These are phyloP conservation scores for Thamnophis sirtalis DNA, from an alignment of 2,113 vertebrate genomes.

Conservation along the genomic window DNA sequence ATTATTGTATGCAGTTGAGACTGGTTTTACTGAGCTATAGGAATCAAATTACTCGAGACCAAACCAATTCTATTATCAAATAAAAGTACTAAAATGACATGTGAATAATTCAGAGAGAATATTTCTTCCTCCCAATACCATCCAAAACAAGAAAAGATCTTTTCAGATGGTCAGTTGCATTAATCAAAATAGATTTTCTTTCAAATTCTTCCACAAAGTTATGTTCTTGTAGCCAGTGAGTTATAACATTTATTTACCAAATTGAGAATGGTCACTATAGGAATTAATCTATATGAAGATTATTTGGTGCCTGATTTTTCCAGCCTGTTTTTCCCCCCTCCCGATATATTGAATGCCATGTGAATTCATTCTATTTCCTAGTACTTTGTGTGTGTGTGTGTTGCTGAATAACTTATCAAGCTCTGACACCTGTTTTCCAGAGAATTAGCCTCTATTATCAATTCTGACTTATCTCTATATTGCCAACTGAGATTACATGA, in stretches of 20 bases:
- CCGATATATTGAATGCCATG: constrained; percentile 9
- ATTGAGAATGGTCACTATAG: constrained; percentile 5
- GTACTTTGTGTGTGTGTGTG: constrained; percentile 7
- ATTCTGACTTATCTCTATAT: constrained; percentile 12
- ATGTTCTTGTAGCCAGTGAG: background rate
- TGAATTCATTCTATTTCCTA: constrained; percentile 21
- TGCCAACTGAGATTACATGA: constrained; percentile 5
- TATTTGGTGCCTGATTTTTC: background rate
- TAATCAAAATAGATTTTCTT: background rate
- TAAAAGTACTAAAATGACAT: background rate
- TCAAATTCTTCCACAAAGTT: background rate
- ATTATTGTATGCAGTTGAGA: background rate
- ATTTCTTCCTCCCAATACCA: background rate
- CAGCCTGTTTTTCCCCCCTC: background rate
- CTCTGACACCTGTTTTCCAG: constrained; percentile 32
- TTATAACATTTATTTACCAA: constrained; percentile 9
- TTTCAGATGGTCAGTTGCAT: constrained; percentile 4
- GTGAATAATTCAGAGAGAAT: background rate
- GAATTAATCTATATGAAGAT: constrained; percentile 12
- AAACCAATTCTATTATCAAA: background rate
- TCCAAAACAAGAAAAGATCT: accelerated
- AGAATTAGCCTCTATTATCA: constrained; percentile 26
- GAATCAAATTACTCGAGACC: background rate
- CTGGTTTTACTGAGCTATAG: background rate
- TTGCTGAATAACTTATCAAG: constrained; percentile 21